phyloP scores from a whole-genome alignment of 2,113 vertebrate genomes.

The Cyanoderma ruficeps region DNA sequence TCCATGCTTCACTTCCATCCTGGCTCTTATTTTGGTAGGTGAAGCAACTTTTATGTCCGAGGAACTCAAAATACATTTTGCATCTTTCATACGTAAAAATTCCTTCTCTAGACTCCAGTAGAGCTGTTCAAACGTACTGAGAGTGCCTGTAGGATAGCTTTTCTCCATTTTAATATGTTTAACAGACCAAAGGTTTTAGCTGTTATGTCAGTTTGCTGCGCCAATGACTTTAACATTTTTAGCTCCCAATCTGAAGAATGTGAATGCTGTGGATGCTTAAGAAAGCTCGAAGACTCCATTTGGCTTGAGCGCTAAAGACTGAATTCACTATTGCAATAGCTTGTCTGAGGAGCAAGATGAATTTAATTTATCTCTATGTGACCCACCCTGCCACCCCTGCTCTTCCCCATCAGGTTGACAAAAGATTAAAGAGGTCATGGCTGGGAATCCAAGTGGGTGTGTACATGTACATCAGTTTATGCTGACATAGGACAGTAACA shows the following conservation, averaged over 20 bases:
- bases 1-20: neutral
- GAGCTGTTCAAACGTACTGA: neutral
- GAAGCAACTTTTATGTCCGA: neutral
- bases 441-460: neutral
- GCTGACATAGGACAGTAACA: neutral
- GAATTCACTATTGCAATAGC: neutral
- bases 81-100: neutral
- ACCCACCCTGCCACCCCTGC: rapidly evolving
- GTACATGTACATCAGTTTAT: neutral
- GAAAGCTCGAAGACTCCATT: neutral
- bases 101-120: neutral
- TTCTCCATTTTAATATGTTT: neutral
- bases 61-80: neutral
- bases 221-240: neutral
- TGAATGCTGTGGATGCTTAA: neutral
- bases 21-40: neutral
- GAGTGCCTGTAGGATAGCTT: neutral
- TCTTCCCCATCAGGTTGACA: neutral
- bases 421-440: neutral
- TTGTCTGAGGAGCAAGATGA: neutral
- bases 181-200: neutral
- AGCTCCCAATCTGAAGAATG: neutral
- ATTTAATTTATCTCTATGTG: neutral
- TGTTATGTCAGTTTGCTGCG: neutral
- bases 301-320: neutral